Evolutionary conservation across 2,113 vertebrate genomes (phyloP).

Genomic region (Orcinus orca): DNA sequence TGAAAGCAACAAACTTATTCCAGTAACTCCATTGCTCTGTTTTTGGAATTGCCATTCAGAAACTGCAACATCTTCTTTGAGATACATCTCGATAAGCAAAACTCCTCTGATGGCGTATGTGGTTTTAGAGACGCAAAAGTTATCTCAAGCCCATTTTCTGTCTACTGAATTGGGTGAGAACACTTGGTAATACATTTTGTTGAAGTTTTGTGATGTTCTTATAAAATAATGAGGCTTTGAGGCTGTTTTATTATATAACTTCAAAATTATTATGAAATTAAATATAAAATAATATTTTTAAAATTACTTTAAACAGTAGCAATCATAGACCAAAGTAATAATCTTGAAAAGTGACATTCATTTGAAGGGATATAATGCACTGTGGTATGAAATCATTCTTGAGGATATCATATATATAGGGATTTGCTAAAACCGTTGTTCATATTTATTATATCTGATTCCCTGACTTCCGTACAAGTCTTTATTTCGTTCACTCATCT

Average conservation of each 20-base stretch:
- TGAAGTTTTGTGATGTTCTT: not conserved
- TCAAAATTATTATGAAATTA: constrained; percentile 23
- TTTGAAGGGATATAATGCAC: not conserved
- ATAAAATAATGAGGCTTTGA: not conserved
- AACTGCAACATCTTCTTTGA: not conserved
- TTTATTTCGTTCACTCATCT: not conserved
- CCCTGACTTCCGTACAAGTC: not conserved
- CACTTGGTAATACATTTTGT: not conserved
- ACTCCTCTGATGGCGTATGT: not conserved
- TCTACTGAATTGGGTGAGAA: not conserved
- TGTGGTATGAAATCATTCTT: not conserved
- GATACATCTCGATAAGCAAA: not conserved
- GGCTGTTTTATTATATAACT: not conserved
- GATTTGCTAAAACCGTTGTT: not conserved
- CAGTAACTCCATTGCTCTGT: not conserved
- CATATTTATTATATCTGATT: not conserved
- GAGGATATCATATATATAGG: not conserved
- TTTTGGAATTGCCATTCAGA: constrained; percentile 26
- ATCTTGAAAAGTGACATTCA: constrained; percentile 13
- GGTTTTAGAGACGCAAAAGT: not conserved
- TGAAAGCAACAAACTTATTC: not conserved
- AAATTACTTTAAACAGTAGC: not conserved
- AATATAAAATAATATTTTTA: constrained; percentile 31
- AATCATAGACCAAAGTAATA: not conserved
- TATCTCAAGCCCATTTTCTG: not conserved